phyloP scores from a whole-genome alignment of 2,797 vertebrate species.

The Hoplostethus mediterraneus region DNA sequence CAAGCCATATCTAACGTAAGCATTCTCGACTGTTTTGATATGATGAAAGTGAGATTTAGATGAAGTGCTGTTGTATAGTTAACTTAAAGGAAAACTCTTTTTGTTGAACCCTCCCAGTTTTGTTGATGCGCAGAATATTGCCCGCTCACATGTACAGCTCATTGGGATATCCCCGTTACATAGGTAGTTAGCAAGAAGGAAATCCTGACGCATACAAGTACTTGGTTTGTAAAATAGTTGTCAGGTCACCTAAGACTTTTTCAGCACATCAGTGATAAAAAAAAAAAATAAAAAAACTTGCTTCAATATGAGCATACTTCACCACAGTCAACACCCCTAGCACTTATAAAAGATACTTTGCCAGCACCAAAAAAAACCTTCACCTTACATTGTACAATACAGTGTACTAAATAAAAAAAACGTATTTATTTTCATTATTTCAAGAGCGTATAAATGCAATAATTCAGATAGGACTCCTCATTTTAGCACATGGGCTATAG shows the following conservation, averaged over 20 bases:
- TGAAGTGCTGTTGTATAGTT: constrained; percentile 42
- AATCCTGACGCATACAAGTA: constrained; percentile 31
- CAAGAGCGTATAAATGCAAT: constrained; percentile 92
- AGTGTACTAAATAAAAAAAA: constrained; percentile 74
- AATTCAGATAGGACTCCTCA: constrained; percentile 85
- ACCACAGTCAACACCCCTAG: constrained; percentile 55
- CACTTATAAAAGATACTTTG: constrained; percentile 62
- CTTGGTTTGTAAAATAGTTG: constrained; percentile 34
- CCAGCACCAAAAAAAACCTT: constrained; percentile 66
- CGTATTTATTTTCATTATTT: constrained; percentile 81
- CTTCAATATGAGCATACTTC: constrained; percentile 45
- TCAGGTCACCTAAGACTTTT: constrained; percentile 23
- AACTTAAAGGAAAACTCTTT: constrained; percentile 24
- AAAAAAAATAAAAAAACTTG: constrained; percentile 20
- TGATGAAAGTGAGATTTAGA: constrained; percentile 35
- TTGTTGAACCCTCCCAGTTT: constrained; percentile 16
- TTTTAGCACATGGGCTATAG: constrained; percentile 84
- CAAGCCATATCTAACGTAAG: constrained; percentile 7
- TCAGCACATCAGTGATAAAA: constrained; percentile 44
- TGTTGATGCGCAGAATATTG: constrained; percentile 36
- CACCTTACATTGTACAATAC: constrained; percentile 77
- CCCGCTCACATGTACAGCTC: constrained; percentile 50
- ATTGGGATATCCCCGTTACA: constrained; percentile 37
- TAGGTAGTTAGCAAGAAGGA: constrained; percentile 50
- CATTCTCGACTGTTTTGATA: constrained; percentile 23